phyloP scores from a whole-genome alignment of 2,888 invertebrate species.

The Brachycybe producta region DNA sequence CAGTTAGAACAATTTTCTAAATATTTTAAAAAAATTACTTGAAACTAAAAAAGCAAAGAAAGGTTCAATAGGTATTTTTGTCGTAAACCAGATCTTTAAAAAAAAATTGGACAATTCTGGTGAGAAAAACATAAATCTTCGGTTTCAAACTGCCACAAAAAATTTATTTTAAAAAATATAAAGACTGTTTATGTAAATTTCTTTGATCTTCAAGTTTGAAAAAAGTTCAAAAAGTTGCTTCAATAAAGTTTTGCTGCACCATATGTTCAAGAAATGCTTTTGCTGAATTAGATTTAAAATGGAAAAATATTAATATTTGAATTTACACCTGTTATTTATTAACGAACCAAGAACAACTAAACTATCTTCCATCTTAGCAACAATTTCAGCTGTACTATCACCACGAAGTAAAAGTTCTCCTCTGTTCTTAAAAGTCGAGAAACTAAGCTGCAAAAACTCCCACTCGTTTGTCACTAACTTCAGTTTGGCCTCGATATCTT shows the following conservation, averaged over 20 bases:
- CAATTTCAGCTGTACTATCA: slow-evolving; percentile 58
- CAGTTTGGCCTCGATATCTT: slow-evolving; percentile 77
- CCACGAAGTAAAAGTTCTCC: slow-evolving; percentile 70
- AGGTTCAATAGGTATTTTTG: neutral
- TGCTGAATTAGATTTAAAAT: no score
- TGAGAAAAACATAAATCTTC: no score
- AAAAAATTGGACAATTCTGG: no score
- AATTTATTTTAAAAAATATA: no score
- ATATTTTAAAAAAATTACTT: no score
- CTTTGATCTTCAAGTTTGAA: no score
- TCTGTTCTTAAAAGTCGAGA: slow-evolving; percentile 60
- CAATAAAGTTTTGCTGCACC: no score
- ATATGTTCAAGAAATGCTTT: no score
- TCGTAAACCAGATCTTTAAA: neutral
- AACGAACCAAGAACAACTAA: slow-evolving; percentile 75
- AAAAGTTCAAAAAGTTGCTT: no score
- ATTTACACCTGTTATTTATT: slow-evolving; percentile 57
- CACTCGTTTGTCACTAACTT: slow-evolving; percentile 68
- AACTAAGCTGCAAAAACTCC: slow-evolving; percentile 56
- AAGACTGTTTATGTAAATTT: no score
- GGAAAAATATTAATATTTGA: neutral
- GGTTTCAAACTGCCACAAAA: no score
- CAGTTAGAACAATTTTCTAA: no score
- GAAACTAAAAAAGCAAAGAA: neutral
- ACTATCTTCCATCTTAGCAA: slow-evolving; percentile 66